A percentile compares a stretch with the other conserved stretches of the same genome.
These are phyloP conservation scores for Dryobotodes eremita DNA, from an alignment of 2,888 invertebrate genomes.

Conservation along the genomic window DNA sequence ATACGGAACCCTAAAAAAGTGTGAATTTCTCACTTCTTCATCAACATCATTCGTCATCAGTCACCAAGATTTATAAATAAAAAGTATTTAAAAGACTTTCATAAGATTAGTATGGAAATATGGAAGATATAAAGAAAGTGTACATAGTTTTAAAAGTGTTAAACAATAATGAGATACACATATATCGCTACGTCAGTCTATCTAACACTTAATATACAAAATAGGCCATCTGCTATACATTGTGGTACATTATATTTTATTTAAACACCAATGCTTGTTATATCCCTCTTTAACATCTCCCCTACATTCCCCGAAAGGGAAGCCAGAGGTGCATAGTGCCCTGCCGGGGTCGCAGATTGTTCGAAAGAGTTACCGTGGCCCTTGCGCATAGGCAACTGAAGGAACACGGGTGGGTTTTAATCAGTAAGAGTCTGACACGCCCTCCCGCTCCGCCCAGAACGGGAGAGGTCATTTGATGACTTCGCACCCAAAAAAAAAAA, in stretches of 20 bases:
- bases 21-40: constrained; percentile 26
- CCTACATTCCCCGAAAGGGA: rapidly evolving
- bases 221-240: constrained; percentile 78
- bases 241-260: constrained; percentile 19
- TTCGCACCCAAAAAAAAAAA: too few relatives aligned
- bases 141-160: constrained; percentile 52
- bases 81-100: constrained; percentile 34
- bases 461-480: too few relatives aligned
- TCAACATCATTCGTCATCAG: constrained; percentile 40
- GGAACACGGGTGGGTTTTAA: too few relatives aligned
- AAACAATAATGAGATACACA: constrained; percentile 58
- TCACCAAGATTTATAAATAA: constrained; percentile 39
- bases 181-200: constrained; percentile 78
- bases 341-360: too few relatives aligned
- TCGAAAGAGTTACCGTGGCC: too few relatives aligned
- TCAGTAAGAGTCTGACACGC: too few relatives aligned
- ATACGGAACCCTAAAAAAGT: constrained; percentile 44
- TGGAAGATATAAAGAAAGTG: constrained; percentile 59
- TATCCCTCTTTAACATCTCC: neutral
- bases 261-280: constrained; percentile 46
- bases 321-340: neutral
- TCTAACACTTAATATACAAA: constrained; percentile 79
- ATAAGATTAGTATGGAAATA: constrained; percentile 53
- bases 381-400: too few relatives aligned
- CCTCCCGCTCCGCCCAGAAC: too few relatives aligned